Percentiles rank a stretch among this genome's conserved stretches.
These are phyloP conservation scores for Mantis religiosa DNA, from an alignment of 2,888 invertebrate genomes.

Conservation along the genomic window DNA sequence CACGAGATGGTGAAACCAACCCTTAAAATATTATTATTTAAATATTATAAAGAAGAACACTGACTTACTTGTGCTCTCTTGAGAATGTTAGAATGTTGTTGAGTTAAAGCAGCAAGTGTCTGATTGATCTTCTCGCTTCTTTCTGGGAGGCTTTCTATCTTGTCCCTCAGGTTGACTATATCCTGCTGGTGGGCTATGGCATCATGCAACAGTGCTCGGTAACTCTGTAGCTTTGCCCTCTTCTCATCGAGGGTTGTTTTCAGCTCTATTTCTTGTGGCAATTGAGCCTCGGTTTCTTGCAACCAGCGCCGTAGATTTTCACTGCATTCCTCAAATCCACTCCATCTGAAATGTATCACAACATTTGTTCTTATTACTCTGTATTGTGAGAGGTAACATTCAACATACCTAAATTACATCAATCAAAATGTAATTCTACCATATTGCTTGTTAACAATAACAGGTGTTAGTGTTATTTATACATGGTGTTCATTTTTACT, in stretches of 20 bases:
- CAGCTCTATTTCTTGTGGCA: conserved; percentile 74
- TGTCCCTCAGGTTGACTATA: conserved; percentile 73
- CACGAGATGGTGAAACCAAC: too few relatives aligned
- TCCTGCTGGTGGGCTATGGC: conserved; percentile 81
- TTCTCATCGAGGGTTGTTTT: conserved; percentile 89
- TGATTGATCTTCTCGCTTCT: conserved; percentile 68
- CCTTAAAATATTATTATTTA: too few relatives aligned
- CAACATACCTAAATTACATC: too few relatives aligned
- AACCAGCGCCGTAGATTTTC: conserved; percentile 78
- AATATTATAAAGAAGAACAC: too few relatives aligned
- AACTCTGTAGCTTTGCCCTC: conserved; percentile 78
- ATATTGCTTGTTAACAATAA: too few relatives aligned
- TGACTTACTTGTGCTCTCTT: conserved; percentile 57
- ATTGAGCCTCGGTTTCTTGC: conserved; percentile 64
- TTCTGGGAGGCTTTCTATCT: conserved; percentile 75
- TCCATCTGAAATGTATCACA: conserved; percentile 58
- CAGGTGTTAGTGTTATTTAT: too few relatives aligned
- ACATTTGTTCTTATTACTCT: neutral
- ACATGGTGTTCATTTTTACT: too few relatives aligned
- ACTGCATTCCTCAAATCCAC: conserved; percentile 82
- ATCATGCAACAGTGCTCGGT: conserved; percentile 76
- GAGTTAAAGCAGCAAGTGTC: conserved; percentile 63
- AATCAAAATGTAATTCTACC: too few relatives aligned
- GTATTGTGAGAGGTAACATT: too few relatives aligned
- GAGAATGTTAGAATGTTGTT: conserved; percentile 67